Evolutionary conservation across 2,797 vertebrate genomes (phyloP).

Genomic region (Epinephelus malabaricus): DNA sequence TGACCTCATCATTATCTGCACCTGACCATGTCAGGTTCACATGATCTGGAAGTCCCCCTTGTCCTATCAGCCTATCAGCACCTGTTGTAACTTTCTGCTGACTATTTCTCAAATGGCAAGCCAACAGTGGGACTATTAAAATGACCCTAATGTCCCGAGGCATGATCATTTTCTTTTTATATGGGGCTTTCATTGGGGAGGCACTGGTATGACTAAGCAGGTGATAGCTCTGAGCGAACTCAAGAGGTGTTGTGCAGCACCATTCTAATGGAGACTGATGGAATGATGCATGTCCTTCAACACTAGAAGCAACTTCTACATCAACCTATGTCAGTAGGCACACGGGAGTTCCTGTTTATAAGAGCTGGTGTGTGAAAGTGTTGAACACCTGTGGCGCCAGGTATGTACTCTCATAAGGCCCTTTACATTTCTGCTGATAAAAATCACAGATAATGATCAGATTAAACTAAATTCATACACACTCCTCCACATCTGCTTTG

Average conservation of each 20-base stretch:
- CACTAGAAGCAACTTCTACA: not conserved
- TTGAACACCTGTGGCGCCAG: not conserved
- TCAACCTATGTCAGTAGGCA: not conserved
- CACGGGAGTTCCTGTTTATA: not conserved
- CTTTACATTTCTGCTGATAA: not conserved
- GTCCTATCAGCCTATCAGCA: not conserved
- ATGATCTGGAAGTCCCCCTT: not conserved
- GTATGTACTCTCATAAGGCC: not conserved
- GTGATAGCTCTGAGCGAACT: not conserved
- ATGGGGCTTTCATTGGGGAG: not conserved
- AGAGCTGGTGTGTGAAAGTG: not conserved
- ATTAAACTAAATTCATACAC: not conserved
- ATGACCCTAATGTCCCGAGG: not conserved
- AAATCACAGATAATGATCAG: slow-evolving; percentile 4
- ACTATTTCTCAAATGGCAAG: not conserved
- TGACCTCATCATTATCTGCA: not conserved
- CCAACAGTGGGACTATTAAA: not conserved
- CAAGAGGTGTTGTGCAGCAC: not conserved
- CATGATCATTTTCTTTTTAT: not conserved
- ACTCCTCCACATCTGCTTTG: not conserved
- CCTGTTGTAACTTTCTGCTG: not conserved
- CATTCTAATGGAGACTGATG: not conserved
- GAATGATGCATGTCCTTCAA: not conserved
- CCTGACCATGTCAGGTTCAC: not conserved
- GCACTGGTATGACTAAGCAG: too few species aligned